Evolutionary conservation across 2,113 vertebrate species (phyloP).

Genomic region (Penelope pileata): DNA sequence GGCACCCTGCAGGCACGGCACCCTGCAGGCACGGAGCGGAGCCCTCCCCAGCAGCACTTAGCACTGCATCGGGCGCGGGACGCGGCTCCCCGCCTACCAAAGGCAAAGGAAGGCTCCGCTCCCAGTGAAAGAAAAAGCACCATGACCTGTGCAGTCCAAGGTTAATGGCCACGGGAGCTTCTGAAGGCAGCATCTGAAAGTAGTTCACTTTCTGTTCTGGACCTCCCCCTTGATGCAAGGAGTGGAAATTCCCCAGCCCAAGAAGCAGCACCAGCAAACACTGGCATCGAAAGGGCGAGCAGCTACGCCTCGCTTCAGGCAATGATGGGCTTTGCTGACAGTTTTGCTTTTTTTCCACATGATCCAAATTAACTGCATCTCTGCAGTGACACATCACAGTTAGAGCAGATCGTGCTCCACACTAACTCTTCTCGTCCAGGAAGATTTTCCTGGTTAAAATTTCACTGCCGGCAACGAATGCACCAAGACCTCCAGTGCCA

Average conservation of each 20-base stretch:
- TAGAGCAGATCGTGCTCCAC: not conserved
- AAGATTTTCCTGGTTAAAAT: not conserved
- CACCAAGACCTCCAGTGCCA: not conserved
- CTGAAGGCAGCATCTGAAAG: constrained; percentile 21
- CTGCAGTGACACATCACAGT: not conserved
- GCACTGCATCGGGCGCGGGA: fast-evolving
- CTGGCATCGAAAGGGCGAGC: not conserved
- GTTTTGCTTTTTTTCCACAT: not conserved
- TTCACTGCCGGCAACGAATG: not conserved
- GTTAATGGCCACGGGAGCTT: not conserved
- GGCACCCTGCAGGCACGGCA: no score
- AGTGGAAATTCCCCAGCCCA: not conserved
- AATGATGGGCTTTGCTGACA: not conserved
- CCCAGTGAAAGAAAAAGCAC: not conserved
- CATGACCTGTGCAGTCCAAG: not conserved
- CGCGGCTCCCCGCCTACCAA: fast-evolving
- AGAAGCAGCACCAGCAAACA: not conserved
- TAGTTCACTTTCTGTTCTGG: not conserved
- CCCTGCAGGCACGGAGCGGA: no score
- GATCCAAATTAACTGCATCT: not conserved
- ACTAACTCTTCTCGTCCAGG: not conserved
- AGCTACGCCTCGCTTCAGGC: fast-evolving
- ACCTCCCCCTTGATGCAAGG: constrained; percentile 63
- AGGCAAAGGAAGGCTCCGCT: not conserved
- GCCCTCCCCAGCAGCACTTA: not conserved